A percentile compares a stretch with the other conserved stretches of the same genome.
These are phyloP conservation scores for Pemphigus obesinymphae DNA, from an alignment of 1,140 invertebrate genomes.

Conservation along the genomic window DNA sequence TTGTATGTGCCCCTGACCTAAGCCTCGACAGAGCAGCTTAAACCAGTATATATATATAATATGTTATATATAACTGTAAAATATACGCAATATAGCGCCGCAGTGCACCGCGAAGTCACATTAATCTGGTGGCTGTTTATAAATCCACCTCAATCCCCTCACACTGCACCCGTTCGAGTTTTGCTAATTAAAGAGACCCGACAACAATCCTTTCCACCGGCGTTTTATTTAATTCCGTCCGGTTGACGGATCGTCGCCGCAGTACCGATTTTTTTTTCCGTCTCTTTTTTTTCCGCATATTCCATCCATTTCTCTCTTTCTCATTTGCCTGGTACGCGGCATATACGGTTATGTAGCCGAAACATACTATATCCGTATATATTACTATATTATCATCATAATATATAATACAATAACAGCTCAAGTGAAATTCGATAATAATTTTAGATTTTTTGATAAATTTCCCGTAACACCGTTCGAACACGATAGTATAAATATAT, in stretches of 20 bases:
- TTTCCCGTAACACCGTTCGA: no score
- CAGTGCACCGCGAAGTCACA: not conserved
- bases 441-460: no score
- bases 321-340: not conserved
- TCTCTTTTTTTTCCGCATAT: not conserved
- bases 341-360: no score
- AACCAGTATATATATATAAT: not conserved
- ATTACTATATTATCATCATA: no score
- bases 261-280: not conserved
- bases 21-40: not conserved
- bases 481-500: no score
- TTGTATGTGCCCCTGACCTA: not conserved
- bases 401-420: no score
- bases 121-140: slow-evolving; percentile 11
- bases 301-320: not conserved
- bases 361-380: no score
- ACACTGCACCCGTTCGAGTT: not conserved
- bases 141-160: not conserved
- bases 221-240: slow-evolving; percentile 1
- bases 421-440: no score
- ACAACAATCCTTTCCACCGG: not conserved
- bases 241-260: not conserved
- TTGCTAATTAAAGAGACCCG: not conserved
- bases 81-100: not conserved
- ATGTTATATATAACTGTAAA: not conserved